Conservation (phyloP, 2,888 invertebrate genomes). For the Zootermopsis nevadensis region DNA sequence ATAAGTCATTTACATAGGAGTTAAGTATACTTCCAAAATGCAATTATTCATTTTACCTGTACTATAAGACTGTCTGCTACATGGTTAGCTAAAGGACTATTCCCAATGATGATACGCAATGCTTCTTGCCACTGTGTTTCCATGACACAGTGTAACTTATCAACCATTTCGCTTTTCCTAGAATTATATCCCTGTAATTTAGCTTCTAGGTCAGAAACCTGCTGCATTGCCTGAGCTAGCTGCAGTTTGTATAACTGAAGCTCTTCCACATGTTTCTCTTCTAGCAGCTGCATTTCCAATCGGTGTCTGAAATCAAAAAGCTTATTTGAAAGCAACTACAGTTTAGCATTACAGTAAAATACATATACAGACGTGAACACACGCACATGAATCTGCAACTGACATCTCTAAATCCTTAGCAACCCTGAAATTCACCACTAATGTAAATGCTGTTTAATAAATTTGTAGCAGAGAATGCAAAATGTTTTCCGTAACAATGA, state of each 20-base stretch:
- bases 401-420: not conserved
- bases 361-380: not conserved
- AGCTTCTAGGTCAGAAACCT: constrained; percentile 72
- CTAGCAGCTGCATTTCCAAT: constrained; percentile 78
- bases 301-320: constrained; percentile 69
- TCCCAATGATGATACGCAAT: constrained; percentile 71
- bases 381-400: too few relatives aligned
- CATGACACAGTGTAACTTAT: constrained; percentile 82
- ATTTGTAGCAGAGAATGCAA: too few relatives aligned
- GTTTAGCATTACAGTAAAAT: not conserved
- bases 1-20: too few relatives aligned
- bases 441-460: too few relatives aligned
- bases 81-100: constrained; percentile 33
- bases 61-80: not conserved
- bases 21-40: too few relatives aligned
- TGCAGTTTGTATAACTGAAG: constrained; percentile 78
- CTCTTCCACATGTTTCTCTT: constrained; percentile 84
- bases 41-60: not conserved
- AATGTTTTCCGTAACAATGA: too few relatives aligned
- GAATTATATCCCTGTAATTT: constrained; percentile 64
- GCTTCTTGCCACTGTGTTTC: constrained; percentile 85
- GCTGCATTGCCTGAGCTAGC: constrained; percentile 75
- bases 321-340: not conserved
- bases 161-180: constrained; percentile 75
- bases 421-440: too few relatives aligned